These are phyloP conservation scores for Mormyrus lacerda DNA, from an alignment of 2,113 vertebrate species.

Conservation along the genomic window DNA sequence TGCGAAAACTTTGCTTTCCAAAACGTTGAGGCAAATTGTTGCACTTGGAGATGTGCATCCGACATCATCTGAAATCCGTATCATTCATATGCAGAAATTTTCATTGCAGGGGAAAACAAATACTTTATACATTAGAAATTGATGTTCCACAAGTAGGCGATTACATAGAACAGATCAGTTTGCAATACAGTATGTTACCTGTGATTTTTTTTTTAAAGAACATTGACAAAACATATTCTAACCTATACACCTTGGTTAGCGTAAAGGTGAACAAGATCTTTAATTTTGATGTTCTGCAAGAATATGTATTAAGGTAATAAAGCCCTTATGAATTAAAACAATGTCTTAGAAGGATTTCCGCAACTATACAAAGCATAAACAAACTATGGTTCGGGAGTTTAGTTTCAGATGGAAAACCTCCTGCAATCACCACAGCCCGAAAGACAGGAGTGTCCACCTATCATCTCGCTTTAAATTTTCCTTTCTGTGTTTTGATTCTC, in stretches of 20 bases:
- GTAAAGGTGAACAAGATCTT: neutral
- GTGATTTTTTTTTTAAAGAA: neutral
- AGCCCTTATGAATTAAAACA: neutral
- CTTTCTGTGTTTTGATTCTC: neutral
- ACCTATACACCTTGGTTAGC: neutral
- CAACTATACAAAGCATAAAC: neutral
- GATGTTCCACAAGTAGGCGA: neutral
- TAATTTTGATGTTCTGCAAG: neutral
- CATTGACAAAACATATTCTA: neutral
- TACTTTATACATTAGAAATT: neutral
- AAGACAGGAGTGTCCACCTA: neutral
- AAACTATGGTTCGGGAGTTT: neutral
- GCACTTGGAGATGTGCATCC: neutral
- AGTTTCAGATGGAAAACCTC: neutral
- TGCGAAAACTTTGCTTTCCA: conserved; percentile 48
- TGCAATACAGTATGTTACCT: neutral
- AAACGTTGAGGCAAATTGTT: conserved; percentile 28
- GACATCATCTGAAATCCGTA: neutral
- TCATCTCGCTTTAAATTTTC: neutral
- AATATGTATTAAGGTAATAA: neutral
- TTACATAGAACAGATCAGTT: neutral
- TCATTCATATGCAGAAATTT: neutral
- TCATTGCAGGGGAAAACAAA: neutral
- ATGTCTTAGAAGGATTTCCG: neutral
- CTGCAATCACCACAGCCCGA: neutral